Evolutionary conservation across 2,113 vertebrate species (phyloP).

Genomic region (Maccullochella peelii): DNA sequence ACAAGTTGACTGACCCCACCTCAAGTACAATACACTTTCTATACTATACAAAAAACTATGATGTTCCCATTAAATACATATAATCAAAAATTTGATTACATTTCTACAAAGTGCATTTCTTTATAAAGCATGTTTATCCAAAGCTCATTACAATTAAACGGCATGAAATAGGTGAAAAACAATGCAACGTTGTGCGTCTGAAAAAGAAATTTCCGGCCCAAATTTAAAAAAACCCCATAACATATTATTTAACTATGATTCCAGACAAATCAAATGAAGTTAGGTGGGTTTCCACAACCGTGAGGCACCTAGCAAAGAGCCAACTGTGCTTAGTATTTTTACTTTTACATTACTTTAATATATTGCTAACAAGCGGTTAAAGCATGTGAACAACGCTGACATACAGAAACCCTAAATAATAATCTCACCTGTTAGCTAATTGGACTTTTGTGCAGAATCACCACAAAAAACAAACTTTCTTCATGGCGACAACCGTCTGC

Average conservation of each 20-base stretch:
- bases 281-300: not conserved
- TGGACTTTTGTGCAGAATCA: not conserved
- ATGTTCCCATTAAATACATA: not conserved
- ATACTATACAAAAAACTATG: not conserved
- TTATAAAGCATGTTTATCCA: too few species aligned
- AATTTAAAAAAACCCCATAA: not conserved
- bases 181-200: not conserved
- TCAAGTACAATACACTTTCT: not conserved
- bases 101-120: not conserved
- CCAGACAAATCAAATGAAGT: not conserved
- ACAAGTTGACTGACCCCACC: not conserved
- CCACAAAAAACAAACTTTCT: conserved; percentile 16
- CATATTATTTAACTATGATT: not conserved
- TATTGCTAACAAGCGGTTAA: not conserved
- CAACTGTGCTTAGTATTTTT: not conserved
- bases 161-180: not conserved
- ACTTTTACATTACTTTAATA: not conserved
- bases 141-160: not conserved
- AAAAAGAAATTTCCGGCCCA: too few species aligned
- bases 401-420: not conserved
- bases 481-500: not conserved
- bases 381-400: not conserved
- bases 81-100: not conserved
- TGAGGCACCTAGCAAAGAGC: not conserved
- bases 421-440: conserved; percentile 7